Evolutionary conservation across 2,888 invertebrate species (phyloP), one percentile per base, ranked within the genome.

Genomic region (Masnerella sp.): DNA sequence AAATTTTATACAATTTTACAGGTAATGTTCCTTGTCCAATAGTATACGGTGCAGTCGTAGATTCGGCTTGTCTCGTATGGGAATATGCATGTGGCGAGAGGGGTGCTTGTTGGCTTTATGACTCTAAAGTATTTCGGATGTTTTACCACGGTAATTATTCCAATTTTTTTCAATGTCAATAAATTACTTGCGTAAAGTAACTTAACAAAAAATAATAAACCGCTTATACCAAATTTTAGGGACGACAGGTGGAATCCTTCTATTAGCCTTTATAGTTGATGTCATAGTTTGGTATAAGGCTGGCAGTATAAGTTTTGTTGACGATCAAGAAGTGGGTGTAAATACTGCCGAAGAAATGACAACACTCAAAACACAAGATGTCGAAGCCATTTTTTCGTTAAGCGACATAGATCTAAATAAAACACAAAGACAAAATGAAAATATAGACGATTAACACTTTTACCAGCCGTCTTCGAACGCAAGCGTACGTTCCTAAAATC

Each of bases 1-100:
- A 42, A 18, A 4, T 25, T 25, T 5, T 5, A 25, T 5, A 25
- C 25, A 25, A 25, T 25, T 25, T 5, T n/a, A 9, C 32, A 90
- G 90, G 96, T 79, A 97, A 96, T 88, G 96, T 97, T 83, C 97
- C 96, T 80, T 97, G 97, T 88, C 96, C 96, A n/a, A 95, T 96
- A 80, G 92, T 97, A 79, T 97, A 97, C 88, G 97, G 96, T 71
- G 94, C 95, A 38, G 95, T 96, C 2, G 94, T 97, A 61, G 97
- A 97, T 89, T 95, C 95, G 1, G 95, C 96, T 3, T 97, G 97
- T 86, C 90, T 96, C 25, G 92, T 96, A 79, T 95, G 96, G 90
- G 95, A 96, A 88, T 91, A 91, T 65, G 91, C 94, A 1, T 96
- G 96, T 86, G 94, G 93, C 40, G 90, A 93, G 82, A 89, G 92